These are phyloP conservation scores for Lycodopsis pacificus DNA, from an alignment of 2,797 vertebrate genomes.

Conservation along the genomic window DNA sequence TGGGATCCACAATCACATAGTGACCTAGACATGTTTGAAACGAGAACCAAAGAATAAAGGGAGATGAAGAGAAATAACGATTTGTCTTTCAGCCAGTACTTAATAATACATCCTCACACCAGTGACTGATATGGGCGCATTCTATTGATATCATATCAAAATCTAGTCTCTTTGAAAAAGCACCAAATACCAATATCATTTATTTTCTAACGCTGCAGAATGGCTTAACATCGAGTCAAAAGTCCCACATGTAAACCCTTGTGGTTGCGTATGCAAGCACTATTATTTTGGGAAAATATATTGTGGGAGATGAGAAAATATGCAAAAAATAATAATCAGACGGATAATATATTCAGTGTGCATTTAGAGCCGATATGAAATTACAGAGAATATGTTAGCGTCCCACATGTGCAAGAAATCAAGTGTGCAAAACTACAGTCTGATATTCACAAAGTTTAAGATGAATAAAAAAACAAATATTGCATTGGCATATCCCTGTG, in stretches of 20 bases:
- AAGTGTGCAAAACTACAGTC: background rate
- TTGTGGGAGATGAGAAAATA: background rate
- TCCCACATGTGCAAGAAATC: background rate
- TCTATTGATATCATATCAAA: background rate
- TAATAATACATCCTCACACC: background rate
- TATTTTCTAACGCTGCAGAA: background rate
- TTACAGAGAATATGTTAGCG: background rate
- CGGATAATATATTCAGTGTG: background rate
- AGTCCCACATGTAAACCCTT: too few relatives aligned
- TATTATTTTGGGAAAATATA: background rate
- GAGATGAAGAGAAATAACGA: background rate
- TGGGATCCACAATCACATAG: slow-evolving; percentile 93
- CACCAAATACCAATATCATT: background rate
- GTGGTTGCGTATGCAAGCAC: background rate
- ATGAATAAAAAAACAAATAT: background rate
- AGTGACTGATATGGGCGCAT: background rate
- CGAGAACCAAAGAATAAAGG: background rate
- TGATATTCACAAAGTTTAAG: background rate
- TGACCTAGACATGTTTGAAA: slow-evolving; percentile 78
- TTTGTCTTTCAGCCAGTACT: background rate
- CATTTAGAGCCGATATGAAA: background rate
- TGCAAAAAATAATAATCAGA: background rate
- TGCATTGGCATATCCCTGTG: background rate
- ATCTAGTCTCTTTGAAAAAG: background rate
- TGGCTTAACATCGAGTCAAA: background rate